phyloP scores from a whole-genome alignment of 1,140 invertebrate genomes.

The Drosophila rhopaloa region DNA sequence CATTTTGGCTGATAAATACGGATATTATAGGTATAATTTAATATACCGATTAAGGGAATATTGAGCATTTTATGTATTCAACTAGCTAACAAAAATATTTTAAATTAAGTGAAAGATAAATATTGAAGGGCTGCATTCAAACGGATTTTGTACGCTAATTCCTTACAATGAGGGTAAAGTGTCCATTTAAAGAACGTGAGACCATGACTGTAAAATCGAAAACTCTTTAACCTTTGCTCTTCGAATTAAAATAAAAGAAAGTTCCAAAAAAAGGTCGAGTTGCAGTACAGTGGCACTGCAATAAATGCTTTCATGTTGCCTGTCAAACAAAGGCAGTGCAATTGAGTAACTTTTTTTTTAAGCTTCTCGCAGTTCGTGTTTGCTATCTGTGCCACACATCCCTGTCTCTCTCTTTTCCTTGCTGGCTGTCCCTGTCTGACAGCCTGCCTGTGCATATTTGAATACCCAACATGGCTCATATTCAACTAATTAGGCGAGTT shows the following conservation, averaged over 20 bases:
- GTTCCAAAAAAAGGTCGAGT: neutral
- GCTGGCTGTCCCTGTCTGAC: constrained; percentile 24
- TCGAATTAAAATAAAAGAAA: neutral
- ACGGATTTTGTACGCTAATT: no score
- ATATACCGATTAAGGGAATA: no score
- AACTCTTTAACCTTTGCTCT: neutral
- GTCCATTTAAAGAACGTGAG: neutral
- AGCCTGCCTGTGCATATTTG: constrained; percentile 74
- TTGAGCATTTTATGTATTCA: no score
- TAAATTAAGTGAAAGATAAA: no score
- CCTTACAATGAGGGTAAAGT: no score
- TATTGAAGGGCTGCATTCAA: no score
- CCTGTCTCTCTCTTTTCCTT: neutral
- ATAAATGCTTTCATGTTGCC: constrained; percentile 30
- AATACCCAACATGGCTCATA: constrained; percentile 78
- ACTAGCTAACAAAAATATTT: no score
- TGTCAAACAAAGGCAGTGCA: constrained; percentile 38
- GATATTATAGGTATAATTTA: no score
- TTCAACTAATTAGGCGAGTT: constrained; percentile 81
- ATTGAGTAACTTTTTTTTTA: constrained; percentile 35
- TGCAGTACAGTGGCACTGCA: constrained; percentile 9
- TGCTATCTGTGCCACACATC: constrained; percentile 55
- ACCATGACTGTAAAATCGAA: neutral
- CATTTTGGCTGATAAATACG: no score
- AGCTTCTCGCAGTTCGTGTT: constrained; percentile 24